Percentiles rank a stretch among this genome's conserved stretches.
These are phyloP conservation scores for Hypsopygia costalis DNA, from an alignment of 2,888 invertebrate species.

Conservation along the genomic window DNA sequence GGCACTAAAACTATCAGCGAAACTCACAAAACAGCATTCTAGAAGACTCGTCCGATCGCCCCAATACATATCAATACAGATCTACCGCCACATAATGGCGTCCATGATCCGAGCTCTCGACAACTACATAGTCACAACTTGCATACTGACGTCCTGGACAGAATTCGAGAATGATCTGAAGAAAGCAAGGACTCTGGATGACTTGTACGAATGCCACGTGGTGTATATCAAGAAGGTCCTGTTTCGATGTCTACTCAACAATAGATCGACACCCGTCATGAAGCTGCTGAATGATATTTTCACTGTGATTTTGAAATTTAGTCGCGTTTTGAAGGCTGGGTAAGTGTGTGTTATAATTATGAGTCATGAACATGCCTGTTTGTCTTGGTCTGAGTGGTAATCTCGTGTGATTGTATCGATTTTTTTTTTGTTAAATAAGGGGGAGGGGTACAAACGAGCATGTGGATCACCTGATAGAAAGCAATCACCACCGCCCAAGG, in stretches of 20 bases:
- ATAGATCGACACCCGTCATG: conserved; percentile 84
- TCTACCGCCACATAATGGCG: conserved; percentile 87
- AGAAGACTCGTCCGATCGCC: conserved; percentile 78
- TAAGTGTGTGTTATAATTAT: conserved; percentile 46
- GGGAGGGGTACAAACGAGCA: no score
- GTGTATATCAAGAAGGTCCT: conserved; percentile 87
- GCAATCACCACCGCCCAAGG: no score
- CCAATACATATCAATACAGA: conserved; percentile 86
- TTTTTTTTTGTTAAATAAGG: no score
- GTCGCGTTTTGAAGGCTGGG: conserved; percentile 80
- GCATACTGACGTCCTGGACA: conserved; percentile 87
- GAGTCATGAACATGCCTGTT: no score
- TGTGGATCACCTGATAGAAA: no score
- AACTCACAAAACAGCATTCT: conserved; percentile 65
- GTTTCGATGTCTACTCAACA: conserved; percentile 87
- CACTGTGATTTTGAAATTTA: conserved; percentile 85
- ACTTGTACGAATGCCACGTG: conserved; percentile 86
- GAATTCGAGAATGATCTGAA: conserved; percentile 85
- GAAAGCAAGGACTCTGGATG: conserved; percentile 84
- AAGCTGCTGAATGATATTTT: conserved; percentile 86
- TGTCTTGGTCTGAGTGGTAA: no score
- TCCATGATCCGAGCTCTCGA: conserved; percentile 88
- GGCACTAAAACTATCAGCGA: conserved; percentile 82
- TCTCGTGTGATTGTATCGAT: no score
- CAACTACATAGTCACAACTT: conserved; percentile 88